Percentiles rank a stretch among this genome's conserved stretches.
These are phyloP conservation scores for Apostichopus japonicus DNA, from an alignment of 35 echinoderm and acorn worm species.

Conservation along the genomic window DNA sequence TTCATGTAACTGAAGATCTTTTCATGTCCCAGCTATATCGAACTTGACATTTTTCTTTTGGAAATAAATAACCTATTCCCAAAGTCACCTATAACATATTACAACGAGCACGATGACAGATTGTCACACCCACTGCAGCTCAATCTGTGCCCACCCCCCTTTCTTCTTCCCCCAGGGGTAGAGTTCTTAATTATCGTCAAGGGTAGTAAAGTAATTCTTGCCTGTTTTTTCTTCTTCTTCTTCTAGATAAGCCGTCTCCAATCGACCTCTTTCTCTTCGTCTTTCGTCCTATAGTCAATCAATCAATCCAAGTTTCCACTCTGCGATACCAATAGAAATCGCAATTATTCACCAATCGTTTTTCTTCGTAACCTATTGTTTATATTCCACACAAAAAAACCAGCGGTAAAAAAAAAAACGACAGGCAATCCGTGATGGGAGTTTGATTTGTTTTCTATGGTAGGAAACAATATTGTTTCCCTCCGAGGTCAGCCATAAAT, in stretches of 20 bases:
- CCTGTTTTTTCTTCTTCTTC: too few species aligned
- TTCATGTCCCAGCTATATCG: too few species aligned
- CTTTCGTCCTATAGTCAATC: background rate
- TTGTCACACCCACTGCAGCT: background rate
- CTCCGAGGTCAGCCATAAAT: conserved; percentile 33
- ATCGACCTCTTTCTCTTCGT: background rate
- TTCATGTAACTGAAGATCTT: too few species aligned
- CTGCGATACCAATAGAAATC: background rate
- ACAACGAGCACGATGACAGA: background rate
- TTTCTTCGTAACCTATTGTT: background rate
- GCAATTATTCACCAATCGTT: conserved; percentile 4
- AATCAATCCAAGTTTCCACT: background rate
- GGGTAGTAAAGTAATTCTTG: background rate
- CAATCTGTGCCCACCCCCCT: background rate
- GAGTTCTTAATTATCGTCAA: background rate
- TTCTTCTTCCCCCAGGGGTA: too few species aligned
- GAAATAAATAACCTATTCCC: too few species aligned
- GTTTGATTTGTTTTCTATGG: conserved; percentile 20
- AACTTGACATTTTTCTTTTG: too few species aligned
- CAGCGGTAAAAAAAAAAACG: background rate
- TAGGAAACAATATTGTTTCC: conserved; percentile 11
- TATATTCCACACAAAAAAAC: background rate
- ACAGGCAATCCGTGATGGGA: background rate
- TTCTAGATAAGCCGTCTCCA: background rate
- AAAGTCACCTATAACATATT: background rate